phyloP scores from a whole-genome alignment of 2,888 invertebrate species.

The Carabus problematicus region DNA sequence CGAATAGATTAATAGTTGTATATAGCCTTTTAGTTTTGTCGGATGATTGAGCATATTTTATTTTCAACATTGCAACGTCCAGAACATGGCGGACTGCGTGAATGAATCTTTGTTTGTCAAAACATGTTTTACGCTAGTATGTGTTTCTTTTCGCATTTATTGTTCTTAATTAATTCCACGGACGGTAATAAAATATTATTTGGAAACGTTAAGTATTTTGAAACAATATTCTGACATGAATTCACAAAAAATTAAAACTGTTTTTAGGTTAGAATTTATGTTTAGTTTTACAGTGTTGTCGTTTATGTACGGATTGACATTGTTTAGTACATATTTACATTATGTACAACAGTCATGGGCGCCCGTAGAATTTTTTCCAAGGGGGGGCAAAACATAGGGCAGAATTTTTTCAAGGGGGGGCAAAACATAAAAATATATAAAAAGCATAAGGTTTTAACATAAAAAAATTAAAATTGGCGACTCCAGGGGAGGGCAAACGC shows the following conservation, averaged over 20 bases:
- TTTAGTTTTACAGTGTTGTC: conserved; percentile 20
- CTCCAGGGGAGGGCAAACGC: no score
- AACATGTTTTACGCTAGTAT: conserved; percentile 31
- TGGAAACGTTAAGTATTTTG: conserved; percentile 19
- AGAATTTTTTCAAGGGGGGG: no score
- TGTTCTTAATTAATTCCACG: conserved; percentile 14
- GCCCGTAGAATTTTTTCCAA: no score
- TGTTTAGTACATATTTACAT: conserved; percentile 25
- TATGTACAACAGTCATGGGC: no score
- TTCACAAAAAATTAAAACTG: conserved; percentile 3
- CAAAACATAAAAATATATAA: no score
- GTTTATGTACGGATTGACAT: conserved; percentile 24
- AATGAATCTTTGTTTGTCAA: conserved; percentile 33
- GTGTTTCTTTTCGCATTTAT: conserved; percentile 24
- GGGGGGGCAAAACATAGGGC: no score
- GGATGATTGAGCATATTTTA: conserved; percentile 9
- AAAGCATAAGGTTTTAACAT: no score
- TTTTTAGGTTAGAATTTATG: conserved; percentile 12
- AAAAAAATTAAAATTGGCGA: no score
- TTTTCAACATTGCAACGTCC: conserved; percentile 22
- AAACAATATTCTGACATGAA: conserved; percentile 1
- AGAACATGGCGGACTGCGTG: conserved; percentile 39
- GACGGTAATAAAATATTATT: conserved; percentile 9
- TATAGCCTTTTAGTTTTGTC: not conserved
- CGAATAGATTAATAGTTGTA: no score